A percentile compares a stretch with the other conserved stretches of the same genome.
Evolutionary conservation across 2,113 vertebrate species (phyloP).

Genomic region (Gymnorhina tibicen): DNA sequence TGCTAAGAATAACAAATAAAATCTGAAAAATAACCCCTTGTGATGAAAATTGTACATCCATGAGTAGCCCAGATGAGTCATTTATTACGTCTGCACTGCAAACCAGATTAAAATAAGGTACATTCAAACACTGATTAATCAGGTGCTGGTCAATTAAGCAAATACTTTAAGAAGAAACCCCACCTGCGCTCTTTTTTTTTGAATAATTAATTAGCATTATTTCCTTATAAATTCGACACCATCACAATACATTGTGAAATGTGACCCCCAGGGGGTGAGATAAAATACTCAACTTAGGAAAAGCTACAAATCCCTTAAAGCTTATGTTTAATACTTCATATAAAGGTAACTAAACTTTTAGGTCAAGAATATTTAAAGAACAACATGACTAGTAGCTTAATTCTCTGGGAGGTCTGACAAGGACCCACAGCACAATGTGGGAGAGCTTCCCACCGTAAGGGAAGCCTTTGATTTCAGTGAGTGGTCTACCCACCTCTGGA

Average conservation of each 20-base stretch:
- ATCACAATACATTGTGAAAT: neutral
- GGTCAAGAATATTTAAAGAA: neutral
- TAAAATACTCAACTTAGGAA: neutral
- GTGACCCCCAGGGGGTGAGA: neutral
- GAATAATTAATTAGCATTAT: neutral
- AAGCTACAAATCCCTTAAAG: neutral
- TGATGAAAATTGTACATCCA: neutral
- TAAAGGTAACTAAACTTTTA: neutral
- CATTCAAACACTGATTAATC: neutral
- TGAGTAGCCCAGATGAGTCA: neutral
- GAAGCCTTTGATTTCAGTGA: neutral
- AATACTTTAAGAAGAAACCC: neutral
- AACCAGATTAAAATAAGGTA: neutral
- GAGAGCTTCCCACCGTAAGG: neutral
- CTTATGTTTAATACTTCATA: neutral
- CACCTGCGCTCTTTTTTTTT: neutral
- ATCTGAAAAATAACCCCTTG: neutral
- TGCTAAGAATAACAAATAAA: neutral
- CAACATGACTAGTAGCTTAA: neutral
- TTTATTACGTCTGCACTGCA: neutral
- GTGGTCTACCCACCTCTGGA: neutral
- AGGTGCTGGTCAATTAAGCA: neutral
- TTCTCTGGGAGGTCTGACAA: neutral
- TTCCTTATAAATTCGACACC: neutral
- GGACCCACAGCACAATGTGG: neutral